These are phyloP conservation scores for Electrophaes corylata DNA, from an alignment of 2,888 invertebrate genomes.

Conservation along the genomic window DNA sequence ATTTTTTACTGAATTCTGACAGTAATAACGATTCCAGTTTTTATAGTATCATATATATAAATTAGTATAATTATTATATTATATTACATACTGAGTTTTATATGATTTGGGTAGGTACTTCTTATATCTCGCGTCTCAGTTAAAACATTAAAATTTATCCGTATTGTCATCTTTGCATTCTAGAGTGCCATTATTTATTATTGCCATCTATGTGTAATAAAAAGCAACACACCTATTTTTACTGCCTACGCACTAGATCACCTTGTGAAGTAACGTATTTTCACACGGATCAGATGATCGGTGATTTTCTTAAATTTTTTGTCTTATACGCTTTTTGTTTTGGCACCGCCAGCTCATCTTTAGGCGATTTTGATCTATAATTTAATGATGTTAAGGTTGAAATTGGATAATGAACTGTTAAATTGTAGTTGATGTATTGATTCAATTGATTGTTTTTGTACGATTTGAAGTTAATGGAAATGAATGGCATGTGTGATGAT, in stretches of 20 bases:
- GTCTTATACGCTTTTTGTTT: conserved; percentile 26
- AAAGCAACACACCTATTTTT: conserved; percentile 45
- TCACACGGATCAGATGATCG: conserved; percentile 65
- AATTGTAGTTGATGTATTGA: conserved; percentile 19
- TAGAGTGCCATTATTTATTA: conserved; percentile 3
- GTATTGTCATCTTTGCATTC: conserved; percentile 11
- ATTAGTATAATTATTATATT: too few species aligned
- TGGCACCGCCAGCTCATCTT: not conserved
- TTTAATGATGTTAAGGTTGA: conserved; percentile 1
- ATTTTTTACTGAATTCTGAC: too few species aligned
- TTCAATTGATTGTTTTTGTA: conserved; percentile 28
- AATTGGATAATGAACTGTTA: not conserved
- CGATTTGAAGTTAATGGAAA: conserved; percentile 8
- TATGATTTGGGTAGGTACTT: too few species aligned
- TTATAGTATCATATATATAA: too few species aligned
- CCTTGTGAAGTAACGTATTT: conserved; percentile 76
- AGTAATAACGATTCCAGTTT: not conserved
- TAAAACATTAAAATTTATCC: not conserved
- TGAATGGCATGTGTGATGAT: conserved; percentile 31
- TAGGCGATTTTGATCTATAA: conserved; percentile 16
- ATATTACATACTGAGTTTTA: too few species aligned
- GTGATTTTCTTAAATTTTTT: conserved; percentile 53
- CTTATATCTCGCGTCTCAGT: too few species aligned
- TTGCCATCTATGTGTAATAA: conserved; percentile 8
- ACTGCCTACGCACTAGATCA: conserved; percentile 58